Evolutionary conservation across 1,140 invertebrate genomes (phyloP), one percentile per base, ranked within the genome.

Genomic region (Trachymyrmex cornetzi): DNA sequence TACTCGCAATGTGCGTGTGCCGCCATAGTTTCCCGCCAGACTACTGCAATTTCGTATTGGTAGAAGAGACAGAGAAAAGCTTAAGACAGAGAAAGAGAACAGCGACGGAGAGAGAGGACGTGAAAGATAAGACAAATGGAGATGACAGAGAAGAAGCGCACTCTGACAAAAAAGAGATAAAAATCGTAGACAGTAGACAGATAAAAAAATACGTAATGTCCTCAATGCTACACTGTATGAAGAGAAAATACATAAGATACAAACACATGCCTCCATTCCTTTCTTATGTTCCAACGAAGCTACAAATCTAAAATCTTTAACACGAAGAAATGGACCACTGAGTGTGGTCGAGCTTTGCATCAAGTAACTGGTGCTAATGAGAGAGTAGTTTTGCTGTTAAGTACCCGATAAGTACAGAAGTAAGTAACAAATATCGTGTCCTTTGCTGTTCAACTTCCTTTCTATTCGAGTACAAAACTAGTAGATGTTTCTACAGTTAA

Each of bases 31-130:
- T 50, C 19, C n/a, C 44, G 55, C 34, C 22, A 44, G 80, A 27
- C 69, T 77, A 50, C 66, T 77, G 63, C 75, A 89, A 89, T 89
- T 89, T 82, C 84, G 75, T 84, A 86, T 67, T 48, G 71, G 22
- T 48, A 50, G 14, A 61, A 53, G 1, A 38, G 30, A 4, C 6
- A 22, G 27, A 30, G 24, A 12, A 34, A 30, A 55, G 69, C n/a
- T 16, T 27, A 50, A 44, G n/a, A n/a, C n/a, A n/a, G n/a, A n/a
- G n/a, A n/a, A n/a, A n/a, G 11, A 50, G 48, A 74, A 30, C 7
- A 19, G 38, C 67, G 12, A 6, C 27, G 27, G 12, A 12, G 2
- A 48, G n/a, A 22, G 24, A 12, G 44, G 12, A 24, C 0, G 30
- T 38, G n/a, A 34, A 48, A 14, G 24, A 61, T 72, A 74, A 72